Base-by-base conservation (phyloP, 2,113 vertebrate genomes). In the Ranitomeya variabilis region DNA sequence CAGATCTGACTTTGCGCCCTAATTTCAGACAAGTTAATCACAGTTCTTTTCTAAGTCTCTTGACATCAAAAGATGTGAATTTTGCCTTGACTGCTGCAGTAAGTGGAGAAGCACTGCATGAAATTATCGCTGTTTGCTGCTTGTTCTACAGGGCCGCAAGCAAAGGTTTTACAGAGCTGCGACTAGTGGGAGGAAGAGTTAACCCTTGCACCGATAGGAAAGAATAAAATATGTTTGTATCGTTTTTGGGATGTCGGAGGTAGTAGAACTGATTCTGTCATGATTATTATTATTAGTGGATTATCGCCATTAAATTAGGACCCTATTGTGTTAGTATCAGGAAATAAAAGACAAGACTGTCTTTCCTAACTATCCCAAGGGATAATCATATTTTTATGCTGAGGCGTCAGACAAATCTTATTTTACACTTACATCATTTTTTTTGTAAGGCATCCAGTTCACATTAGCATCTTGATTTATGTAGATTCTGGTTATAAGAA, bases 1-100 rank as follows among this genome's bases (percentile, higher is more conserved):
- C 71, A 26, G 80, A 62, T 64, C 16, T 80, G 69, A 52, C 55
- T 85, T 51, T 37, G 37, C 37, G 71, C 79, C 5, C 81, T 89
- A 84, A 77, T 85, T 89, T n/a, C n/a, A 15, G 71, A 69, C 45
- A 83, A 89, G 18, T 64, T 89, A 85, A 85, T 89, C 74, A 69
- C 60, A 69, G 82, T 85, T 78, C 82, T 76, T 78, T 89, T 84
- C 71, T 57, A 60, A 66, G 66, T 83, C 87, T 88, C 73, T 85
- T 89, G 82, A 89, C 74, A 85, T 57, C 14, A 85, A 66, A 69
- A 89, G 87, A 85, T 89, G 87, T 85, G 74, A 89, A 57, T 79
- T 88, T 85, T 78, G 54, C 81, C 81, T 64, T 45, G 59, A 84
- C 87, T 78, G 60, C 37, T 78, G 51, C 23, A 85, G 67, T 85